These are phyloP conservation scores for Muricea muricata DNA, from an alignment of 92 coral and sea anemone species.

Conservation along the genomic window DNA sequence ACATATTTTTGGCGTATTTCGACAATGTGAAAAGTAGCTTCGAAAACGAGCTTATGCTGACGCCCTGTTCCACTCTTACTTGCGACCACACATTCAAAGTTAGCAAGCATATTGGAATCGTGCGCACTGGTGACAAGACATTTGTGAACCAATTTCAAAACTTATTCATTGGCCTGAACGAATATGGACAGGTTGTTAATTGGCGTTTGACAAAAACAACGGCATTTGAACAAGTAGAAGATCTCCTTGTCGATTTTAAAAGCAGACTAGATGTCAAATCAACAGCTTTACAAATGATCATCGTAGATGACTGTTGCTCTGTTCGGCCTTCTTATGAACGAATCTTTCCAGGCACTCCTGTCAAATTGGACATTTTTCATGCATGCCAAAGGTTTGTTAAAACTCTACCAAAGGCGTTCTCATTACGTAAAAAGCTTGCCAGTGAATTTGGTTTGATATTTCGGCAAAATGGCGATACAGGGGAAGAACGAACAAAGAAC, in stretches of 20 bases:
- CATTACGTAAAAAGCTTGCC: slow-evolving; percentile 30
- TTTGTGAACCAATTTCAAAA: slow-evolving; percentile 73
- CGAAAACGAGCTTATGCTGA: slow-evolving; percentile 33
- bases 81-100: slow-evolving; percentile 82
- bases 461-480: slow-evolving; percentile 62
- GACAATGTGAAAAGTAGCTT: slow-evolving; percentile 5
- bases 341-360: slow-evolving; percentile 39
- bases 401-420: slow-evolving; percentile 57
- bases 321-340: slow-evolving; percentile 44
- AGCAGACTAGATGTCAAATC: slow-evolving; percentile 36
- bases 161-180: slow-evolving; percentile 66
- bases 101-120: slow-evolving; percentile 66
- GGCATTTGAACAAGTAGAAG: slow-evolving; percentile 65
- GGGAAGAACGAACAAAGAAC: slow-evolving; percentile 34
- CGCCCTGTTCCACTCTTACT: slow-evolving; percentile 54
- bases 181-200: slow-evolving; percentile 64
- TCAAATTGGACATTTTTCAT: slow-evolving; percentile 64
- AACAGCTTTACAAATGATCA: slow-evolving; percentile 43
- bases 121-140: slow-evolving; percentile 38
- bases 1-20: slow-evolving; percentile 52
- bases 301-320: slow-evolving; percentile 67
- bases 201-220: slow-evolving; percentile 67
- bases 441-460: slow-evolving; percentile 66
- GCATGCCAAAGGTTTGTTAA: slow-evolving; percentile 62
- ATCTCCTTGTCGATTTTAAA: slow-evolving; percentile 55